These are phyloP conservation scores for Spea hammondii DNA, from an alignment of 2,797 vertebrate species.

Conservation along the genomic window DNA sequence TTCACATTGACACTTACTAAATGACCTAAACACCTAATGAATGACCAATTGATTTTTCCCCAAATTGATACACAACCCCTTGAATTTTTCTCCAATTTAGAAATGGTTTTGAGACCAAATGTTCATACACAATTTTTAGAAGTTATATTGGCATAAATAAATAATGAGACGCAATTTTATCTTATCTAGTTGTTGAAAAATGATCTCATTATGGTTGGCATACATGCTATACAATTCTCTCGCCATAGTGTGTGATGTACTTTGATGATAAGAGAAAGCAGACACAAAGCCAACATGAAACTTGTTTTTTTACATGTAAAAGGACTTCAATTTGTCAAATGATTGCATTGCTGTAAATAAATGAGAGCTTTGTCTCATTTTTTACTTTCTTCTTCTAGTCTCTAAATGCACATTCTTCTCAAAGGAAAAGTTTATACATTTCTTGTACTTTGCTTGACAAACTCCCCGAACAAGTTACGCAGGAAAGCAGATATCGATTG, in stretches of 20 bases:
- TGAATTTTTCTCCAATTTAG: too few relatives aligned
- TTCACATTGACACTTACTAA: too few relatives aligned
- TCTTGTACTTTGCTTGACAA: conserved; percentile 15
- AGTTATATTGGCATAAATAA: too few relatives aligned
- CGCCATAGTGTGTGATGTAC: neutral
- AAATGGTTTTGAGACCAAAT: too few relatives aligned
- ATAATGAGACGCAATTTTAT: too few relatives aligned
- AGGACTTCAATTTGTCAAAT: neutral
- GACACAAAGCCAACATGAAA: neutral
- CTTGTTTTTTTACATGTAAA: neutral
- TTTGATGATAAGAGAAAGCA: neutral
- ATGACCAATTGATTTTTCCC: too few relatives aligned
- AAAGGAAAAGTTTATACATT: conserved; percentile 2
- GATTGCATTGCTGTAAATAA: neutral
- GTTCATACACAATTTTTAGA: too few relatives aligned
- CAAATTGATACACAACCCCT: too few relatives aligned
- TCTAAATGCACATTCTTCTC: neutral
- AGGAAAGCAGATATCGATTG: conserved; percentile 22
- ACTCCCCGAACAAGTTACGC: conserved; percentile 16
- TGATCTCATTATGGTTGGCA: neutral
- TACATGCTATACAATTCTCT: neutral
- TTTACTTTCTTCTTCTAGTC: conserved; percentile 5
- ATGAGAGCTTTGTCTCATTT: conserved; percentile 16
- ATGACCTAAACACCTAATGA: too few relatives aligned
- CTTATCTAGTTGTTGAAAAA: neutral